Percentiles rank a stretch among this genome's conserved stretches.
Conservation (phyloP, 2,888 invertebrate species). For the Cartodere bifasciata region DNA sequence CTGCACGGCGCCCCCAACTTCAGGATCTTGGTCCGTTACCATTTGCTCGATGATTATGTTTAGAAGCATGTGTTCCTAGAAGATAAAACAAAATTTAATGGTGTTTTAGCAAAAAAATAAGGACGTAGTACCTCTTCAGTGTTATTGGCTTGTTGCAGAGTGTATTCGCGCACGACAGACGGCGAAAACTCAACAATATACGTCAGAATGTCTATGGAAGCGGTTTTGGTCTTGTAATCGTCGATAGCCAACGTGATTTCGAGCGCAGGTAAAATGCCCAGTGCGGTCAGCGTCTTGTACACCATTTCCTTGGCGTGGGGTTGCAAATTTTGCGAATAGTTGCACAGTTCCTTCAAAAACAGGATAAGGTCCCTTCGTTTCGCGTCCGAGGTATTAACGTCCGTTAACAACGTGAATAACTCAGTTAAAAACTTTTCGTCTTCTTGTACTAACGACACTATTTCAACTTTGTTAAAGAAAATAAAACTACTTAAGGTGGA, state of each 20-base stretch:
- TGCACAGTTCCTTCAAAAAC: conserved; percentile 98
- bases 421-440: conserved; percentile 95
- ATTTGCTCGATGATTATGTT: conserved; percentile 98
- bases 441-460: conserved; percentile 94
- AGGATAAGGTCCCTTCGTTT: conserved; percentile 88
- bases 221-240: conserved; percentile 88
- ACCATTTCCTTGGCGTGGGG: conserved; percentile 94
- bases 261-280: conserved; percentile 79
- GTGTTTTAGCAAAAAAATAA: too few relatives aligned
- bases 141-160: conserved; percentile 81
- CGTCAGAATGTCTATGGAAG: conserved; percentile 95
- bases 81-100: too few relatives aligned
- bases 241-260: conserved; percentile 86
- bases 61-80: conserved; percentile 83
- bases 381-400: conserved; percentile 69
- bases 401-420: conserved; percentile 85
- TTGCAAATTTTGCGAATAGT: conserved; percentile 96
- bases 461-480: conserved; percentile 99
- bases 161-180: conserved; percentile 92
- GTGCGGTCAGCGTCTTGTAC: conserved; percentile 83
- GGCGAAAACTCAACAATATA: conserved; percentile 98
- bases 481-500: conserved; percentile 97
- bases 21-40: conserved; percentile 92
- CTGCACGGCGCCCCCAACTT: conserved; percentile 94
- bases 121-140: conserved; percentile 84